Base-by-base conservation (phyloP, 2,888 invertebrate species). In the Miltochrista miniata region DNA sequence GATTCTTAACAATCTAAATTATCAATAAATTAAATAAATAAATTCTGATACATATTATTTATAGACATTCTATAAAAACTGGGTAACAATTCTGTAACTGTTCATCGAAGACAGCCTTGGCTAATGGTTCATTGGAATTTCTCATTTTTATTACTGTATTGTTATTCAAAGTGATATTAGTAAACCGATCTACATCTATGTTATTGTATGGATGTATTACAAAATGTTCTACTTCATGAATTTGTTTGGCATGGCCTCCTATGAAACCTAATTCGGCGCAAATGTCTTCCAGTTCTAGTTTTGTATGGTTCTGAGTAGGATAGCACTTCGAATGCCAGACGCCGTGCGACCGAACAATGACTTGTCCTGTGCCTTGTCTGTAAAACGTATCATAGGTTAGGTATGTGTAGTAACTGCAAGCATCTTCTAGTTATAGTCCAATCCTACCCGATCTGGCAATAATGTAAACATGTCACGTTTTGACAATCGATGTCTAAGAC, bases 311-410 rank as follows among this genome's bases (percentile, higher is more conserved):
- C 38, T 81, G 74, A 42, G 90, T 90, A 11, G 93, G 78, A 62
- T 93, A 95, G 70, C 96, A 96, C 71, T 95, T 95, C 0, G 95
- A 91, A 61, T 95, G 94, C 95, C 96, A 95, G 8, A 95, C 85
- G 11, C 96, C 96, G 57, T 93, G 94, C 0, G 93, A 92, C 40
- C 93, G 93, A 5, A 93, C 86, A 44, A 95, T 88, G 0, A 96
- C 93, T 84, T 95, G 95, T 0, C 95, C 95, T 11, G 88, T 92
- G n/a, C 93, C 93, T 10, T 83, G 73, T 44, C 93, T 93, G 82
- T 33, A 79, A 55, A 48, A 50, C 30, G n/a, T n/a, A n/a, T n/a
- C n/a, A n/a, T n/a, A n/a, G n/a, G n/a, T n/a, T n/a, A n/a, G n/a
- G n/a, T n/a, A n/a, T n/a, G n/a, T n/a, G n/a, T n/a, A n/a, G n/a